Conservation (phyloP, 1,140 invertebrate species). For the Lasioglossum albipes region DNA sequence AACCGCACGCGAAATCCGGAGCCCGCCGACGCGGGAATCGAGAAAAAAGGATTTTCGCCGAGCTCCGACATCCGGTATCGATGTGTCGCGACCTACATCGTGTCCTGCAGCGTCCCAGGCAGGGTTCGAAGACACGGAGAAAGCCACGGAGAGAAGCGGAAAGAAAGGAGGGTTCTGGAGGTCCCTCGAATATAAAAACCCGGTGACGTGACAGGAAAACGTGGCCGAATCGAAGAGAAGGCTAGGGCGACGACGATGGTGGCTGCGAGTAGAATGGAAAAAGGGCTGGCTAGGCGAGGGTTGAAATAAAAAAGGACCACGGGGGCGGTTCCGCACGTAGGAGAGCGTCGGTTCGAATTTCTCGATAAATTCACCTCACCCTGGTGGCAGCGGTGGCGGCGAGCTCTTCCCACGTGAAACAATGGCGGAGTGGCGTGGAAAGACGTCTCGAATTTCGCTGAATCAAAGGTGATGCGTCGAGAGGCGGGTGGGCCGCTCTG, state of each 20-base stretch:
- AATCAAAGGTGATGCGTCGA: constrained; percentile 75
- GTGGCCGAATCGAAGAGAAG: background rate
- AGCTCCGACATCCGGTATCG: background rate
- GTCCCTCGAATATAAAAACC: background rate
- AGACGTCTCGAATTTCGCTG: constrained; percentile 80
- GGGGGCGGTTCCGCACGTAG: background rate
- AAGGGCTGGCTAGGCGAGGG: constrained; percentile 8
- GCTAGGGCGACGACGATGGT: background rate
- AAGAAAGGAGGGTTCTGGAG: background rate
- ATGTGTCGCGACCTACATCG: background rate
- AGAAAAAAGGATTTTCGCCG: background rate
- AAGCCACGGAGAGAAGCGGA: background rate
- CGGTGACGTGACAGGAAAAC: constrained; percentile 28
- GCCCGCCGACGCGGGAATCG: background rate
- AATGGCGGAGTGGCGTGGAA: constrained; percentile 76
- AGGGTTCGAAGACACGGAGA: no score
- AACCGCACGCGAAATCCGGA: background rate
- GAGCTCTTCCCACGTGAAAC: constrained; percentile 74
- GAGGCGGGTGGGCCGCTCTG: constrained; percentile 29
- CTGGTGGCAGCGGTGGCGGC: background rate
- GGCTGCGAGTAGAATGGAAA: background rate
- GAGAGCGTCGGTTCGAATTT: constrained; percentile 73
- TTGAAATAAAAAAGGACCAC: constrained; percentile 23
- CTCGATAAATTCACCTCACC: constrained; percentile 70
- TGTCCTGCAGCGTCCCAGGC: no score